phyloP scores from a whole-genome alignment of 2,888 invertebrate species.

The Epirrhoe tristata region DNA sequence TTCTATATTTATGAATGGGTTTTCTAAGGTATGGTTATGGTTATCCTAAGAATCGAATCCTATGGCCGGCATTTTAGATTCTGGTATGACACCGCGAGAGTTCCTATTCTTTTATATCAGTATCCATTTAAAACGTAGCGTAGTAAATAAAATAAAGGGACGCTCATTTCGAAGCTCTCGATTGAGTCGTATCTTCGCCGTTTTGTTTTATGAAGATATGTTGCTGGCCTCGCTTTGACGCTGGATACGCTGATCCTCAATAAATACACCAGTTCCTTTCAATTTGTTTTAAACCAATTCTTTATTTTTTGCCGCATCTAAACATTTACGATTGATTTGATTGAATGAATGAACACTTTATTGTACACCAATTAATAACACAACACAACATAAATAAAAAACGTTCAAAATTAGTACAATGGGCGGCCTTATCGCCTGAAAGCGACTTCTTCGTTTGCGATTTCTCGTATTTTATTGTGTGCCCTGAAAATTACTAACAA shows the following conservation, averaged over 20 bases:
- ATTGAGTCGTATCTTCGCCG: slow-evolving; percentile 63
- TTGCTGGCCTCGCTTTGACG: slow-evolving; percentile 54
- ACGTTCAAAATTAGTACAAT: too few species aligned
- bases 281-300: slow-evolving; percentile 19
- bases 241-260: slow-evolving; percentile 39
- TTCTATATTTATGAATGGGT: not conserved
- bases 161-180: slow-evolving; percentile 65
- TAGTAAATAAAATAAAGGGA: slow-evolving; percentile 77
- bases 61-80: not conserved
- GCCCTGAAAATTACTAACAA: too few species aligned
- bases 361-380: too few species aligned
- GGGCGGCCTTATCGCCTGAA: too few species aligned
- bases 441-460: too few species aligned
- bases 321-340: not conserved
- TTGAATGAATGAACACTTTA: too few species aligned
- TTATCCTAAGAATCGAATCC: too few species aligned
- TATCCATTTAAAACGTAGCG: slow-evolving; percentile 70
- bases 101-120: slow-evolving; percentile 53
- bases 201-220: slow-evolving; percentile 80
- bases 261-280: slow-evolving; percentile 25
- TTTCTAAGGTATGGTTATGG: too few species aligned
- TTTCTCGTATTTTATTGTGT: too few species aligned
- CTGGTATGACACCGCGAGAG: not conserved
- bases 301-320: not conserved
- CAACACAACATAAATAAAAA: too few species aligned